These are phyloP conservation scores for Euplexia lucipara DNA, from an alignment of 2,888 invertebrate species.

Conservation along the genomic window DNA sequence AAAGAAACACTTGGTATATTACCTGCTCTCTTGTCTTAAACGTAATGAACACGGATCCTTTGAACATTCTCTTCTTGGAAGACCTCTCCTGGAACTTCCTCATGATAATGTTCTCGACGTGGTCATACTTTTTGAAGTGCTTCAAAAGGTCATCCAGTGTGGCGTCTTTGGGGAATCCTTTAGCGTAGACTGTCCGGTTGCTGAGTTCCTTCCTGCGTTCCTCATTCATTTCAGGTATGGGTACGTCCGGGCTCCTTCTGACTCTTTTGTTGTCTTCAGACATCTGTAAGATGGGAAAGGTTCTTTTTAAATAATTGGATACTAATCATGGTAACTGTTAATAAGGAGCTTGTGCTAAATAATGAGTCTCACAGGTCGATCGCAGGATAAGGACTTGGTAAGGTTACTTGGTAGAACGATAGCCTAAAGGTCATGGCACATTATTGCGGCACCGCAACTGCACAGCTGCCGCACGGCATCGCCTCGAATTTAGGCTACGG, in stretches of 20 bases:
- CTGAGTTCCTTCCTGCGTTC: slow-evolving; percentile 95
- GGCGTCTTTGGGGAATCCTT: slow-evolving; percentile 95
- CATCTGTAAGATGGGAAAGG: slow-evolving; percentile 79
- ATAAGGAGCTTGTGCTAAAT: neutral
- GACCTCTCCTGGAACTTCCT: slow-evolving; percentile 92
- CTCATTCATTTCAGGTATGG: slow-evolving; percentile 96
- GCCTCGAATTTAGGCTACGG: too few species aligned
- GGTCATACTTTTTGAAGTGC: slow-evolving; percentile 93
- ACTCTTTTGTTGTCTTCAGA: slow-evolving; percentile 94
- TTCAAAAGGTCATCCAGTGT: slow-evolving; percentile 93
- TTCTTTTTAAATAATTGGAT: neutral
- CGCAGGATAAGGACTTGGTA: too few species aligned
- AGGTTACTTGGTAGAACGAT: too few species aligned
- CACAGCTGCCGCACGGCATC: too few species aligned
- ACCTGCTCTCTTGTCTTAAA: slow-evolving; percentile 95
- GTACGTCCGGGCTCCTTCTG: slow-evolving; percentile 93
- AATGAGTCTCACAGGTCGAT: too few species aligned
- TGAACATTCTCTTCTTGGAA: slow-evolving; percentile 93
- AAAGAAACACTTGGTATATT: too few species aligned
- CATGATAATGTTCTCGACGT: slow-evolving; percentile 93
- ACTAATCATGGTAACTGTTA: neutral
- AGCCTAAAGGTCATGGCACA: too few species aligned
- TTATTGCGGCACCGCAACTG: too few species aligned
- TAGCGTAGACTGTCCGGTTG: slow-evolving; percentile 95
- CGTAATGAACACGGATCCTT: slow-evolving; percentile 98